Evolutionary conservation across 2,113 vertebrate genomes (phyloP).

Genomic region (Lipotes vexillifer): DNA sequence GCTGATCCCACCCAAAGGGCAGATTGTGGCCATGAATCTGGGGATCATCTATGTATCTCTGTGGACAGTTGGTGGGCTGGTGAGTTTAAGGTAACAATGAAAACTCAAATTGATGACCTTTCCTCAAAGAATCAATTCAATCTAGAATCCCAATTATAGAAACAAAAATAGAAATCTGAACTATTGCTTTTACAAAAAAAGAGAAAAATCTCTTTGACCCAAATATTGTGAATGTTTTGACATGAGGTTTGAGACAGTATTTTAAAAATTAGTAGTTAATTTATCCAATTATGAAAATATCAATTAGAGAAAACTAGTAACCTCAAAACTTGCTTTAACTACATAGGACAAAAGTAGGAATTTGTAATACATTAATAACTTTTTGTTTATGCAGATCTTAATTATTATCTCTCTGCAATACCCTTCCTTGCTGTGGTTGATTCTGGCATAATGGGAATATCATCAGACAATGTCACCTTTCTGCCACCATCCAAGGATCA

Average conservation of each 20-base stretch:
- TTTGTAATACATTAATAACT: neutral
- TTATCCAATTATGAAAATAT: neutral
- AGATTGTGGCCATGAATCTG: slow-evolving; percentile 60
- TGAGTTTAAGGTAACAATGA: slow-evolving; percentile 63
- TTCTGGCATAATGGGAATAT: slow-evolving; percentile 72
- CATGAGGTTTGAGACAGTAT: neutral
- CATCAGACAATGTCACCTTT: slow-evolving; percentile 68
- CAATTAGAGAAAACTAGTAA: neutral
- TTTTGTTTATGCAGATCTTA: slow-evolving; percentile 69
- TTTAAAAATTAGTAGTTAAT: neutral
- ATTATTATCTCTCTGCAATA: slow-evolving; percentile 76
- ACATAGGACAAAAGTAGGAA: neutral
- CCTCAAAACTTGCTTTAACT: neutral
- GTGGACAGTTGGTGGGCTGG: slow-evolving; percentile 79
- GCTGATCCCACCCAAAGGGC: slow-evolving; percentile 53
- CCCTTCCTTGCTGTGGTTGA: slow-evolving; percentile 79
- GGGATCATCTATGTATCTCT: slow-evolving; percentile 67
- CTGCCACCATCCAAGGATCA: slow-evolving; percentile 62
- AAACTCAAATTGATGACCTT: neutral
- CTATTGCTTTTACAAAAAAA: neutral
- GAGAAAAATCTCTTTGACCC: neutral
- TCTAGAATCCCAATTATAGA: neutral
- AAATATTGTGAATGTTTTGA: neutral
- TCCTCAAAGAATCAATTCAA: neutral
- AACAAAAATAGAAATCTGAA: neutral